Percentiles rank a stretch among this genome's conserved stretches.
These are phyloP conservation scores for Megaleporinus macrocephalus DNA, from an alignment of 2,113 vertebrate genomes.

Conservation along the genomic window DNA sequence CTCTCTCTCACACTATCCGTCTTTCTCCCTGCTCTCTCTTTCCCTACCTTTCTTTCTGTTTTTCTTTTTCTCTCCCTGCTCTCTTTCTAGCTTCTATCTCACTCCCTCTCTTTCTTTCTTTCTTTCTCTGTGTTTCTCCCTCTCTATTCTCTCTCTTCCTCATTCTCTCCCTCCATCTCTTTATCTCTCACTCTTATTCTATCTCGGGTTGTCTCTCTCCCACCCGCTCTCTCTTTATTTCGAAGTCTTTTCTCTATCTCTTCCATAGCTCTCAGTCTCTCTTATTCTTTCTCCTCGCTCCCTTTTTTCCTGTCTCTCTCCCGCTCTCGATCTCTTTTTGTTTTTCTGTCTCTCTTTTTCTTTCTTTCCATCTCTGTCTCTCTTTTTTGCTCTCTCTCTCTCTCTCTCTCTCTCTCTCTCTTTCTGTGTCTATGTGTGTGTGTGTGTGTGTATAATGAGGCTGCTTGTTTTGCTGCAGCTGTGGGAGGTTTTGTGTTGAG, in stretches of 20 bases:
- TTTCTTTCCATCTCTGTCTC: neutral
- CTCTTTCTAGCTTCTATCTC: neutral
- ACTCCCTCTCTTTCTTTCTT: neutral
- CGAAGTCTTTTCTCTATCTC: neutral
- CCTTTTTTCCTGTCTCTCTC: no score
- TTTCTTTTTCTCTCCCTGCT: no score
- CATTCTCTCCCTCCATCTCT: neutral
- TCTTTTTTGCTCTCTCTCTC: neutral
- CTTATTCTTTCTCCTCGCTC: neutral
- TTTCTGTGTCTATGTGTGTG: no score
- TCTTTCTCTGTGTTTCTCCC: neutral
- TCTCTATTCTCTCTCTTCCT: neutral
- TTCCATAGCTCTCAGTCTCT: neutral
- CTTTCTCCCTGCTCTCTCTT: neutral
- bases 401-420: constrained; percentile 13
- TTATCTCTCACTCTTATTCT: neutral
- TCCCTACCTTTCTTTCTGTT: neutral
- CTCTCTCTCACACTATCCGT: neutral
- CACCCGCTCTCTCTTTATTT: neutral
- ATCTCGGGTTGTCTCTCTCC: neutral
- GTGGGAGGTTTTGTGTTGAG: constrained; percentile 35
- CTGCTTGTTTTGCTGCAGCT: constrained; percentile 52
- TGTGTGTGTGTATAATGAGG: constrained; percentile 53
- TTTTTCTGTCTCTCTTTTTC: neutral
- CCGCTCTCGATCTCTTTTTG: no score